Percentiles rank a stretch among this genome's conserved stretches.
Conservation (phyloP, 2,113 vertebrate genomes). For the Tilapia sparmanii region DNA sequence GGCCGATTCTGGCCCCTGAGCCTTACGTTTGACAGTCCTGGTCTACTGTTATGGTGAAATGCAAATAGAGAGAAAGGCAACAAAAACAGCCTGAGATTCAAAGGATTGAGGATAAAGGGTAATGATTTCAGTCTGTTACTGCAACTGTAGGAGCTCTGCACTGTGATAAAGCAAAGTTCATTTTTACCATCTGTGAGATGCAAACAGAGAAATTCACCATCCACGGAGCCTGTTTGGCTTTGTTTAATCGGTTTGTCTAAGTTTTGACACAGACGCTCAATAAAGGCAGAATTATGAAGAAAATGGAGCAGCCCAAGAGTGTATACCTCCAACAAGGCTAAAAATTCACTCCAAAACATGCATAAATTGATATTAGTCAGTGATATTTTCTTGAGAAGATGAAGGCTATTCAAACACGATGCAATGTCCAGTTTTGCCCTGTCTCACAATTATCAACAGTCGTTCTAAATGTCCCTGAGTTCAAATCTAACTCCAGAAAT, state of each 20-base stretch:
- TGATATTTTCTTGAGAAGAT: not conserved
- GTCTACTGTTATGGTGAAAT: accelerated
- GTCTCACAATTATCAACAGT: not conserved
- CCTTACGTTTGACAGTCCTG: not conserved
- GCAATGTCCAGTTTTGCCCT: not conserved
- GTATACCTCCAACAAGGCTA: not conserved
- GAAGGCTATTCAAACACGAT: not conserved
- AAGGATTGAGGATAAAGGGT: not conserved
- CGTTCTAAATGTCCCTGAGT: not conserved
- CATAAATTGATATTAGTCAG: not conserved
- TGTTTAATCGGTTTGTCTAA: not conserved
- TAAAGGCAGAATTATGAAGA: not conserved
- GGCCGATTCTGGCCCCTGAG: not conserved
- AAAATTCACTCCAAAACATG: not conserved
- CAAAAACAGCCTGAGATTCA: not conserved
- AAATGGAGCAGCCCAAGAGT: not conserved
- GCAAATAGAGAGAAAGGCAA: not conserved
- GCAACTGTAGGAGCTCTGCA: not conserved
- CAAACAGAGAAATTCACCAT: not conserved
- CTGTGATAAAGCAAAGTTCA: not conserved
- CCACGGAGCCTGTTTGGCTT: not conserved
- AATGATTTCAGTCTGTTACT: not conserved
- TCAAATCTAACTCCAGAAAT: accelerated
- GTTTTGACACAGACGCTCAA: not conserved
- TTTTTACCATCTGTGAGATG: not conserved